These are phyloP conservation scores for Tenthredo notha DNA, from an alignment of 2,888 invertebrate species.

Conservation along the genomic window DNA sequence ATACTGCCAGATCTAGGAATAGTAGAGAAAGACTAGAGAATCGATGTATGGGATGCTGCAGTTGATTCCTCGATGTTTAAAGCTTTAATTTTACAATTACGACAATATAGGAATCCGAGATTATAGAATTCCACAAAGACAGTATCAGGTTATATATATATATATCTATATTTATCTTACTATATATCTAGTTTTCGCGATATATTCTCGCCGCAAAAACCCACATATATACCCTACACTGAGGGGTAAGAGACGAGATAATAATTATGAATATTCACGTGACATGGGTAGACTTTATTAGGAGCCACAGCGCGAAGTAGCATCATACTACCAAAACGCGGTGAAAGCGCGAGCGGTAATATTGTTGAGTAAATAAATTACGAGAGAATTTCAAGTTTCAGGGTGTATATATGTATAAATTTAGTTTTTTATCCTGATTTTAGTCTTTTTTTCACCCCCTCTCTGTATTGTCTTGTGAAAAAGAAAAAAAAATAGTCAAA, in stretches of 20 bases:
- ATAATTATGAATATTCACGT: conserved; percentile 45
- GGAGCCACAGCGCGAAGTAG: background rate
- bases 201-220: background rate
- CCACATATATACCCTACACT: background rate
- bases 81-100: background rate
- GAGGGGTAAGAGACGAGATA: background rate
- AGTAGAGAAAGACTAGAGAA: background rate
- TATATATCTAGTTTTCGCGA: background rate
- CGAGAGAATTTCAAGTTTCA: conserved; percentile 15
- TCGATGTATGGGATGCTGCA: background rate
- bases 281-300: conserved; percentile 21
- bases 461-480: too few species aligned
- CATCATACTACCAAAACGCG: background rate
- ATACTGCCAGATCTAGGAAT: background rate
- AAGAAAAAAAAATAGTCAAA: background rate
- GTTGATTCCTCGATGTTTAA: too few species aligned
- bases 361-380: conserved; percentile 15
- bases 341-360: conserved; percentile 25
- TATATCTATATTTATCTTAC: background rate
- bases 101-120: background rate
- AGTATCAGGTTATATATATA: background rate
- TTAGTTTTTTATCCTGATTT: background rate
- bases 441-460: too few species aligned
- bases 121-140: background rate
- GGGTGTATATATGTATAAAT: background rate